Evolutionary conservation across 2,888 invertebrate genomes (phyloP), one percentile per base, ranked within the genome.

Genomic region (Diploptera punctata): DNA sequence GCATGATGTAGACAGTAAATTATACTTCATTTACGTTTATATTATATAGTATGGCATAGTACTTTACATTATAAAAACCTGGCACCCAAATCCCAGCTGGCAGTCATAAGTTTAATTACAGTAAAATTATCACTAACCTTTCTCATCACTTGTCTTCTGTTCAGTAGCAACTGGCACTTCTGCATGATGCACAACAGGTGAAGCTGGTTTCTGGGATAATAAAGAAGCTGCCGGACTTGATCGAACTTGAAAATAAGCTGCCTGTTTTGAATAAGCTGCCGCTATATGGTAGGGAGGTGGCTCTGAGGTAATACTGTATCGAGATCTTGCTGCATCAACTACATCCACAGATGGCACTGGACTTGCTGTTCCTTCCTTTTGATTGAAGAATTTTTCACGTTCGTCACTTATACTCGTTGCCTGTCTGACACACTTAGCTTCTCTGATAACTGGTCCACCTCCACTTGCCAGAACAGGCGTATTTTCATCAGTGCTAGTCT

Each of bases 241-340:
- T n/a, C 44, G 21, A 2, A 7, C 18, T 7, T 44, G 26, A 78
- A 89, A 90, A 79, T 87, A 88, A 80, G 89, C 88, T 76, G 91
- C 91, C 79, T 93, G 93, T 85, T 93, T 93, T 16, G 94, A 93
- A 80, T 91, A 93, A 2, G 90, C 91, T 26, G 93, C 93, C 31
- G 93, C 94, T 79, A 94, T 92, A 79, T 94, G 93, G 83, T 94
- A 94, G 0, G 94, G 94, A 1, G 94, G 94, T 18, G 94, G 94
- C 1, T 65, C 43, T 29, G 49, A n/a, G 3, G 29, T 18, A 13
- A 57, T 29, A 29, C 29, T 57, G 18, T 16, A 16, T 57, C 29
- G 21, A 24, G 57, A 57, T 10, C 10, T 33, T 33, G 33, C 7
- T 52, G 18, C 13, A 16, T 65, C 65, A 24, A 44, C 38, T 33